Conservation (phyloP, 2,113 vertebrate genomes). For the Paraplagusia blochii region DNA sequence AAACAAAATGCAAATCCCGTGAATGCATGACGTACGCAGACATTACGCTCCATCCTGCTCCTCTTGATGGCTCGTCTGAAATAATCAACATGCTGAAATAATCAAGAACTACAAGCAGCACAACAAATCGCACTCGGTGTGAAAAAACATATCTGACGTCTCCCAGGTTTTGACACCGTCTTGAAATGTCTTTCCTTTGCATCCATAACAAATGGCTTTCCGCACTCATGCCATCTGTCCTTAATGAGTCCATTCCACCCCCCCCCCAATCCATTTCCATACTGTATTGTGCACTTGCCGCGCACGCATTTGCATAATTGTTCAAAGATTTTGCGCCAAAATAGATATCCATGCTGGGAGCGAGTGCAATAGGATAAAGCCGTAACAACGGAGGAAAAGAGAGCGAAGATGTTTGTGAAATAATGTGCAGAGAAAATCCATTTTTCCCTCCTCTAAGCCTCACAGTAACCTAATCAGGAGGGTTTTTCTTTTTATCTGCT, state of each 20-base stretch:
- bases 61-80: slow-evolving; percentile 49
- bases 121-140: slow-evolving; percentile 67
- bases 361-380: slow-evolving; percentile 79
- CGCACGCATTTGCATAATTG: slow-evolving; percentile 96
- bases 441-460: slow-evolving; percentile 73
- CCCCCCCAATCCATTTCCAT: slow-evolving; percentile 86
- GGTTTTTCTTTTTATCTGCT: slow-evolving; percentile 87
- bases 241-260: slow-evolving; percentile 96
- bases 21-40: slow-evolving; percentile 31
- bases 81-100: slow-evolving; percentile 62
- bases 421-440: slow-evolving; percentile 87
- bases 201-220: slow-evolving; percentile 80
- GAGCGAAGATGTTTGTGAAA: slow-evolving; percentile 85
- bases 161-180: slow-evolving; percentile 71
- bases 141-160: slow-evolving; percentile 69
- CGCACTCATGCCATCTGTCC: slow-evolving; percentile 90
- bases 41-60: slow-evolving; percentile 18
- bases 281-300: slow-evolving; percentile 88
- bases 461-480: slow-evolving; percentile 91
- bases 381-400: slow-evolving; percentile 52
- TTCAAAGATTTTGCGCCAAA: slow-evolving; percentile 93
- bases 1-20: slow-evolving; percentile 23
- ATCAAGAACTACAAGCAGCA: slow-evolving; percentile 65
- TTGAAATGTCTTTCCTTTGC: slow-evolving; percentile 65
- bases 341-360: slow-evolving; percentile 90